Base-by-base conservation (phyloP, 2,797 vertebrate genomes). In the Valencia hispanica region DNA sequence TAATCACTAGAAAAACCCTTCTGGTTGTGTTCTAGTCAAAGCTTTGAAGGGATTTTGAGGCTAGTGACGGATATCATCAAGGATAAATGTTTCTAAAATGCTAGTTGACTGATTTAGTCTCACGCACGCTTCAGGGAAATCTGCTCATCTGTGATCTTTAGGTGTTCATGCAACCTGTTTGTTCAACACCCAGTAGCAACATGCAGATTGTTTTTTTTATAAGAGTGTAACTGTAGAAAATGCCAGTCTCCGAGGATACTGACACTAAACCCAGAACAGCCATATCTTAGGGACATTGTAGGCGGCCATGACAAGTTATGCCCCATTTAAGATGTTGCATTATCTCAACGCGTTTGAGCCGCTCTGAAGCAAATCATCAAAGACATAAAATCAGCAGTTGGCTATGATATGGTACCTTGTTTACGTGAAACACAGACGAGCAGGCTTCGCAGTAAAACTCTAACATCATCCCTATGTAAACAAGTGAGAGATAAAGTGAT, bases 311-410 rank as follows among this genome's bases (percentile, higher is more conserved):
- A 90, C 89, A 80, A 78, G 85, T 93, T 90, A 81, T 70, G 87
- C 86, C 86, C 80, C 89, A 83, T 89, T 91, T 90, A 74, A 90
- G 89, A 89, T 82, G 85, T 90, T 87, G 88, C 89, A 80, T 90
- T 91, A 90, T 91, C 89, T 86, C 77, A 72, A 74, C 76, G 86
- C 25, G 68, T 86, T 89, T 74, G 80, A 81, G 87, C 85, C 78
- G 79, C 84, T 92, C 82, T 85, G 87, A 87, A 78, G 89, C 86
- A 71, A 94, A 94, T 92, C 90, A 92, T 94, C 93, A 92, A 93
- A 93, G 92, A 89, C 89, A 88, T 72, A 69, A 92, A 88, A 92
- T 92, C 88, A 88, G 82, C 34, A 12, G 80, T 84, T 92, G 91
- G 88, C 86, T 81, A 39, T 77, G 89, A 86, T 79, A 80, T 78